Evolutionary conservation across 2,797 vertebrate genomes (phyloP).

Genomic region (Scolopax bukidnonensis): DNA sequence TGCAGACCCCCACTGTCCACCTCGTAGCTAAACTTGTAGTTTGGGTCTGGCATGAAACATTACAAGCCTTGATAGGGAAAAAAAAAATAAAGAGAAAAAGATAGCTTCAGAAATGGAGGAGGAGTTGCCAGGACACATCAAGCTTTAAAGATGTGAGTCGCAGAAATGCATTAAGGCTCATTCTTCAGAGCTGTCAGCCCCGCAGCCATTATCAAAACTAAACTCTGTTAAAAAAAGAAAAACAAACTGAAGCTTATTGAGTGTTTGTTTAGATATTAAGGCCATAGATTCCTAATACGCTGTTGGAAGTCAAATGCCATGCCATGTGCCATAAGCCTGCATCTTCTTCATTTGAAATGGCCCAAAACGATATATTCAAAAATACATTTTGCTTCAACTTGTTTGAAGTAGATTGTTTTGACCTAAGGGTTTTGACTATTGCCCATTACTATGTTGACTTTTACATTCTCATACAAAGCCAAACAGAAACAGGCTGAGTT

Average conservation of each 20-base stretch:
- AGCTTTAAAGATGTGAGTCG: constrained; percentile 10
- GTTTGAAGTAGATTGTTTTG: constrained; percentile 30
- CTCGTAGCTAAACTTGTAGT: neutral
- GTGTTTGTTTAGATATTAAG: neutral
- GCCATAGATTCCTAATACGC: neutral
- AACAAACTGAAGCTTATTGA: neutral
- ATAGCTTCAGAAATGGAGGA: constrained; percentile 20
- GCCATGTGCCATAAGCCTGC: neutral
- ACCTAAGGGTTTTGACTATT: constrained; percentile 14
- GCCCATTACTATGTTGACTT: neutral
- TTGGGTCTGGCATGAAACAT: neutral
- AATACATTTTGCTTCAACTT: neutral
- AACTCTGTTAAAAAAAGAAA: neutral
- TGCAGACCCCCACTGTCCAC: neutral
- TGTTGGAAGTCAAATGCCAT: neutral
- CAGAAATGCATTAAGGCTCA: constrained; percentile 34
- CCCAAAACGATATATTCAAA: neutral
- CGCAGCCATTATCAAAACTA: neutral
- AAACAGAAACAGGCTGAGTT: neutral
- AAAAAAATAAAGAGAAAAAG: neutral
- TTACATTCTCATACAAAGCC: constrained; percentile 9
- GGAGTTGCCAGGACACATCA: constrained; percentile 54
- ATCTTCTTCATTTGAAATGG: neutral
- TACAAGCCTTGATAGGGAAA: neutral
- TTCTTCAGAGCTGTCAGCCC: constrained; percentile 44